Base-by-base conservation (phyloP, 2,888 invertebrate genomes). In the Blastobasis adustella region DNA sequence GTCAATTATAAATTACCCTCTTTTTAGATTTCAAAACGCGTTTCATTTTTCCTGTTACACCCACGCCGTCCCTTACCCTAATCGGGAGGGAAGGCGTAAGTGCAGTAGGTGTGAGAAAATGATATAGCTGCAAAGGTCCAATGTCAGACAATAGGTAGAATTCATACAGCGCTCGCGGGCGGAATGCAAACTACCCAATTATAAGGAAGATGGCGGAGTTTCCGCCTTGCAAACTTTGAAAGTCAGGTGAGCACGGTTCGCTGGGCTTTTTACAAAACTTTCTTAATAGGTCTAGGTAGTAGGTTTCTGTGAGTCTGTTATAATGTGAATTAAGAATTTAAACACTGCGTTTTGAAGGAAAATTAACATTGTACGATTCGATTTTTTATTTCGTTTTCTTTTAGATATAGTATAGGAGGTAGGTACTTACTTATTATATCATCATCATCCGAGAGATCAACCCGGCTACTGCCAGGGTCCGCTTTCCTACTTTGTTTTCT, bases 61-160 rank as follows among this genome's bases (percentile, higher is more conserved):
- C 60, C 23, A 50, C 64, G 58, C 59, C 64, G 60, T 62, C 66
- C 70, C 58, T 58, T 57, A 63, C 69, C 72, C 66, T 61, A 40
- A 37, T 46, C 43, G 42, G 40, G 39, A 51, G 53, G 59, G 61
- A 61, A 61, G 65, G 65, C 60, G 59, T 67, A 69, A 72, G 75
- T 67, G 71, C 67, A 69, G 72, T 79, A 82, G 85, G 85, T 85
- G 84, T 73, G 71, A 82, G 63, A 56, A 73, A 86, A 85, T 87
- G 86, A 87, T 88, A 85, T 87, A 87, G 84, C 84, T 79, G 56
- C 78, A 59, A 71, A 84, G 87, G 88, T 87, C 88, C 84, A 79
- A 85, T 83, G 87, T 86, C 88, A 86, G 87, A 84, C 84, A 82
- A 81, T 88, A 86, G 87, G 85, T 83, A 84, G 77, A 86, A 88